Conservation (phyloP, 2,888 invertebrate genomes). For the Campoletis raptor region DNA sequence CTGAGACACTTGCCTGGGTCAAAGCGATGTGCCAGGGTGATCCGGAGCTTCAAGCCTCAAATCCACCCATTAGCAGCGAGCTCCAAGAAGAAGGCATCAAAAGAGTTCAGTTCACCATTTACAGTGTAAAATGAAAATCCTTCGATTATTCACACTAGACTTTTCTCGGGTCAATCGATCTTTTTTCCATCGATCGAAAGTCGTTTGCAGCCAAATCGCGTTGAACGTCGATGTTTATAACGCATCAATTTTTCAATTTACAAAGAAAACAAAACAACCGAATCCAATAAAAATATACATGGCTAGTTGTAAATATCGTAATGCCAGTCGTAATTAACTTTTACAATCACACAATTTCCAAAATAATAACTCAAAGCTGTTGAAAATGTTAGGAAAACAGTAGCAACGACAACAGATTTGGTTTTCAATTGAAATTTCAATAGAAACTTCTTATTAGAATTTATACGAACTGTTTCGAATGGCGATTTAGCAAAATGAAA, state of each 20-base stretch:
- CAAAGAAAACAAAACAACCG: background rate
- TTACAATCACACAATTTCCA: background rate
- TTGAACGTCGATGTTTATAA: background rate
- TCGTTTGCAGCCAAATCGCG: background rate
- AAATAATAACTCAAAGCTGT: background rate
- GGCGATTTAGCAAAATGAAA: too few species aligned
- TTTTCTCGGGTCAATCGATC: slow-evolving; percentile 20
- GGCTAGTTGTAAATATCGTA: background rate
- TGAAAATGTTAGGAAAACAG: background rate
- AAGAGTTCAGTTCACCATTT: slow-evolving; percentile 94
- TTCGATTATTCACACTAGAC: slow-evolving; percentile 60
- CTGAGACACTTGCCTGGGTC: slow-evolving; percentile 95
- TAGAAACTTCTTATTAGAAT: background rate
- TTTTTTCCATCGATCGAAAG: background rate
- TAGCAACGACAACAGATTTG: background rate
- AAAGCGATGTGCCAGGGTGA: slow-evolving; percentile 94
- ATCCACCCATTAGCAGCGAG: slow-evolving; percentile 81
- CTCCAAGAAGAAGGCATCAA: slow-evolving; percentile 87
- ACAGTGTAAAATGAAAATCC: slow-evolving; percentile 87
- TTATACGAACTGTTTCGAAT: too few species aligned
- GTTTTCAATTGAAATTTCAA: background rate
- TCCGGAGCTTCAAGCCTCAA: slow-evolving; percentile 87
- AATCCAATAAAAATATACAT: background rate
- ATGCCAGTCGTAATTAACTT: background rate
- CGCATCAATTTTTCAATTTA: background rate